These are phyloP conservation scores for Hemaris fuciformis DNA, from an alignment of 2,888 invertebrate genomes.

Conservation along the genomic window DNA sequence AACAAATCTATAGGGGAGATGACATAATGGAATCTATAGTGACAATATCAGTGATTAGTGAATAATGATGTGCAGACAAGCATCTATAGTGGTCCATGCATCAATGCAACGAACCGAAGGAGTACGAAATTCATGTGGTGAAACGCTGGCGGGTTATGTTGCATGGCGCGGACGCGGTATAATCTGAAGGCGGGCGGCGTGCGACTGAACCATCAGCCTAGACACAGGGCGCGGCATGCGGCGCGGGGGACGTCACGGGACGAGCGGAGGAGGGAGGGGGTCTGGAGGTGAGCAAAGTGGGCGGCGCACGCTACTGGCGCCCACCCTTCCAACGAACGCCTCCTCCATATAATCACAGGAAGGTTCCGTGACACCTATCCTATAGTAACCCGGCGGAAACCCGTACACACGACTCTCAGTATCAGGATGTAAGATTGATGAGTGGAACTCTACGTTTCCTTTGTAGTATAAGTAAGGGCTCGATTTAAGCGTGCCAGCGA, in stretches of 20 bases:
- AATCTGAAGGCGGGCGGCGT: conserved; percentile 62
- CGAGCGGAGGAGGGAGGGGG: no score
- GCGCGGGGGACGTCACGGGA: conserved; percentile 30
- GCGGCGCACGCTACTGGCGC: conserved; percentile 55
- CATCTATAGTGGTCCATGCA: conserved; percentile 79
- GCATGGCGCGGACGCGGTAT: conserved; percentile 73
- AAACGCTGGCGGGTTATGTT: conserved; percentile 65
- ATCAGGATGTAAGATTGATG: conserved; percentile 1
- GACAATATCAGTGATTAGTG: conserved; percentile 38
- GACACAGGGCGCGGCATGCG: conserved; percentile 25
- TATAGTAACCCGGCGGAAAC: neutral
- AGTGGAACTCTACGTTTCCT: neutral
- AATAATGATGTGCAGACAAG: conserved; percentile 72
- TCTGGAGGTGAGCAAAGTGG: conserved; percentile 41
- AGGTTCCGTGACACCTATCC: conserved; percentile 64
- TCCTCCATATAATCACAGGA: conserved; percentile 69
- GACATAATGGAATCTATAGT: conserved; percentile 23
- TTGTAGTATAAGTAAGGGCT: neutral
- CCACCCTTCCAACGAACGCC: conserved; percentile 45
- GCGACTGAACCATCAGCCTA: conserved; percentile 53
- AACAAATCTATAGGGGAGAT: conserved; percentile 18
- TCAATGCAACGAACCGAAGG: conserved; percentile 77
- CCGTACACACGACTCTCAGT: neutral
- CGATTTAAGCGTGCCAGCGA: neutral
- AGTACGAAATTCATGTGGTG: conserved; percentile 71